Percentiles rank a stretch among this genome's conserved stretches.
Evolutionary conservation across 2,797 vertebrate genomes (phyloP).

Genomic region (Atherinosoma microstoma): DNA sequence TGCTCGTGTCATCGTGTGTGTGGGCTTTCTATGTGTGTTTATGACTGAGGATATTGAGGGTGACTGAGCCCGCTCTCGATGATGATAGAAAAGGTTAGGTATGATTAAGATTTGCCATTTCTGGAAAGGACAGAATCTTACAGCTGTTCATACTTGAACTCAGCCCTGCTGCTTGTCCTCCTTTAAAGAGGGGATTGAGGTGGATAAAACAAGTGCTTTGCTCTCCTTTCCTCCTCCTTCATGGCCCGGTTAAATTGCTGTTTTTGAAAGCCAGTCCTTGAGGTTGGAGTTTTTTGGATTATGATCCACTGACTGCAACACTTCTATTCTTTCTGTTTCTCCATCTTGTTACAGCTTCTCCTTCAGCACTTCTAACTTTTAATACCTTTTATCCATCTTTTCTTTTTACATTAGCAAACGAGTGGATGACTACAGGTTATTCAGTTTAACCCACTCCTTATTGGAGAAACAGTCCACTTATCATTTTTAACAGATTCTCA

Average conservation of each 20-base stretch:
- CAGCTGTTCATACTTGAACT: slow-evolving; percentile 60
- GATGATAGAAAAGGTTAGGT: slow-evolving; percentile 43
- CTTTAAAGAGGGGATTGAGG: slow-evolving; percentile 62
- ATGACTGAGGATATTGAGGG: slow-evolving; percentile 34
- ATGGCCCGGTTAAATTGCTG: slow-evolving; percentile 45
- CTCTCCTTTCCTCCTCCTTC: slow-evolving; percentile 44
- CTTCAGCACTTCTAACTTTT: slow-evolving; percentile 14
- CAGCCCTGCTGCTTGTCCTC: slow-evolving; percentile 52
- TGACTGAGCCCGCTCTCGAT: slow-evolving; percentile 42
- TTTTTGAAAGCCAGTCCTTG: slow-evolving; percentile 55
- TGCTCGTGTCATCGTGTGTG: slow-evolving; percentile 10
- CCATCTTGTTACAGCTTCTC: slow-evolving; percentile 26
- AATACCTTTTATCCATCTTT: slow-evolving; percentile 29
- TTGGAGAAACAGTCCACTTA: neutral
- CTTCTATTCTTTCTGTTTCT: slow-evolving; percentile 24
- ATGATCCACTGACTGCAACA: slow-evolving; percentile 41
- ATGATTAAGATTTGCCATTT: slow-evolving; percentile 57
- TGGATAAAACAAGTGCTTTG: slow-evolving; percentile 37
- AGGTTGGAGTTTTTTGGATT: slow-evolving; percentile 59
- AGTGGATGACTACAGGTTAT: neutral
- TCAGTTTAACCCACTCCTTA: slow-evolving; percentile 19
- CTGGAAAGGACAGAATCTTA: slow-evolving; percentile 41
- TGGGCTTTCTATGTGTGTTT: slow-evolving; percentile 8
- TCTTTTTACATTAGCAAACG: neutral
- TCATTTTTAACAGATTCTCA: slow-evolving; percentile 18